phyloP scores from a whole-genome alignment of 2,113 vertebrate genomes.

The Sturnus vulgaris region DNA sequence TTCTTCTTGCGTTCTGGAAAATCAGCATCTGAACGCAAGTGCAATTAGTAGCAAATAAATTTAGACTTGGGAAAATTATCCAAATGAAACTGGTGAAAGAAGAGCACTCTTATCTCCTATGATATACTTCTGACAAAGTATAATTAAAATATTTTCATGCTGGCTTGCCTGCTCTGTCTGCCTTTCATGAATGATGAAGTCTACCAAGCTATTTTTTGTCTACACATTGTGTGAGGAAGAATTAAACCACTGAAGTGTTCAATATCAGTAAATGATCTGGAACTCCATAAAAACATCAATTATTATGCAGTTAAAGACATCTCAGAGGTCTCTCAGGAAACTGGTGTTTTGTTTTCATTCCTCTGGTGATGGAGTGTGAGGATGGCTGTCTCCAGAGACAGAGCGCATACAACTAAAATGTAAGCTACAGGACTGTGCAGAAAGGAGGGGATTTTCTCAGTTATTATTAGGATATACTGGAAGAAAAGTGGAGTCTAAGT shows the following conservation, averaged over 20 bases:
- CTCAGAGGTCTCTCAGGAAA: background rate
- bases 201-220: constrained; percentile 8
- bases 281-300: constrained; percentile 37
- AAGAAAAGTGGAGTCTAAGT: background rate
- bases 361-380: background rate
- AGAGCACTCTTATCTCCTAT: background rate
- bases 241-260: constrained; percentile 15
- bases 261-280: constrained; percentile 31
- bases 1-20: background rate
- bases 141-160: constrained; percentile 58
- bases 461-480: background rate
- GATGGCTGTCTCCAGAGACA: background rate
- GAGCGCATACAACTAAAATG: background rate
- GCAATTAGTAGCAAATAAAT: background rate
- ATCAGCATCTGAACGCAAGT: background rate
- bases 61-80: background rate
- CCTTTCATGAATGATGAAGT: background rate
- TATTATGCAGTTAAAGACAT: background rate
- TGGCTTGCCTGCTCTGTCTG: constrained; percentile 1
- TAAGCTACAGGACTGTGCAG: background rate
- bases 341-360: background rate
- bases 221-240: constrained; percentile 5
- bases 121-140: constrained; percentile 2
- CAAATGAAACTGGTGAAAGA: background rate
- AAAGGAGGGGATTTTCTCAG: background rate